Evolutionary conservation across 2,113 vertebrate genomes (phyloP).

Genomic region (Hassar affinis): DNA sequence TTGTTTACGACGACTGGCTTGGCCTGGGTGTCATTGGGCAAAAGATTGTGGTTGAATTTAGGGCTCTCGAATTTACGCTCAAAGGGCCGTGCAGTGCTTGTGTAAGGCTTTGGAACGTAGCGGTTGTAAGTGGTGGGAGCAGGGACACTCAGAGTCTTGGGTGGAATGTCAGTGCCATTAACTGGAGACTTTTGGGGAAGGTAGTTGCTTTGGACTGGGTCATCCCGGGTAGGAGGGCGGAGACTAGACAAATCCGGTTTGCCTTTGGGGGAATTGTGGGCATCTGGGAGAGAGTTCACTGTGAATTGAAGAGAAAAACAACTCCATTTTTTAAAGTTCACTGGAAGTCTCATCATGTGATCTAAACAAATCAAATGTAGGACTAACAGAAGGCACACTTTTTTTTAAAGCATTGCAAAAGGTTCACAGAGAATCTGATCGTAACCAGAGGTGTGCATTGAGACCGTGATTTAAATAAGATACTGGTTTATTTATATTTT

Average conservation of each 20-base stretch:
- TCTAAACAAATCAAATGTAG: background rate
- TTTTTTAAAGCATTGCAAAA: background rate
- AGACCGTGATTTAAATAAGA: background rate
- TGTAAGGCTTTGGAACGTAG: slow-evolving; percentile 86
- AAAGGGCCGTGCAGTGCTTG: slow-evolving; percentile 82
- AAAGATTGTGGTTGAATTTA: slow-evolving; percentile 97
- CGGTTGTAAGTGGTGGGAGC: slow-evolving; percentile 77
- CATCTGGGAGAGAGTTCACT: slow-evolving; percentile 81
- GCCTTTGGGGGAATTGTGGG: slow-evolving; percentile 74
- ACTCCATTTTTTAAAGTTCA: background rate
- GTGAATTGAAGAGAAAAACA: slow-evolving; percentile 47
- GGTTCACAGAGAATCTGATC: background rate
- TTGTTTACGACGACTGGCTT: slow-evolving; percentile 67
- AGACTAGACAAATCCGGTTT: slow-evolving; percentile 82
- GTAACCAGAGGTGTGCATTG: background rate
- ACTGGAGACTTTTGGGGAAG: slow-evolving; percentile 79
- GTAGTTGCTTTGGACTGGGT: slow-evolving; percentile 76
- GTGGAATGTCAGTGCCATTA: slow-evolving; percentile 78
- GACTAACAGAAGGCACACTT: too few species aligned
- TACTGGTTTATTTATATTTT: background rate
- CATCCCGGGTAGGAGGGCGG: slow-evolving; percentile 80
- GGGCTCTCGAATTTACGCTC: slow-evolving; percentile 98
- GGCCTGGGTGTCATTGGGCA: slow-evolving; percentile 84
- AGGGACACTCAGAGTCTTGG: slow-evolving; percentile 68
- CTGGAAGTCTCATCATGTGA: background rate